These are phyloP conservation scores for Argynnis bischoffii DNA, from an alignment of 2,888 invertebrate genomes.

Conservation along the genomic window DNA sequence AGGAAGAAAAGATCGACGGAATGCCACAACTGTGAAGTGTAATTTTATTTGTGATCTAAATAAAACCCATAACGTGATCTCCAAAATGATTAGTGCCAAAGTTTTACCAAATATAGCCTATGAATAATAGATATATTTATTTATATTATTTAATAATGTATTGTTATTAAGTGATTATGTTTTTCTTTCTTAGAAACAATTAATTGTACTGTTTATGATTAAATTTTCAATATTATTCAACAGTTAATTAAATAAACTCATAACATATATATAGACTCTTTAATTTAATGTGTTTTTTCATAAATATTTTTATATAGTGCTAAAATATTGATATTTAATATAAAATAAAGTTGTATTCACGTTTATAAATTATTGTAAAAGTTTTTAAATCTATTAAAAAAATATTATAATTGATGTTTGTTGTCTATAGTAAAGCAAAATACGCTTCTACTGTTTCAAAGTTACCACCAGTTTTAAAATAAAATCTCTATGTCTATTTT, in stretches of 20 bases:
- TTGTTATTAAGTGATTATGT: not conserved
- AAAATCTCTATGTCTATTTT: conserved; percentile 3
- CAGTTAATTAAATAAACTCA: not conserved
- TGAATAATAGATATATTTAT: conserved; percentile 6
- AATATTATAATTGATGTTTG: conserved; percentile 31
- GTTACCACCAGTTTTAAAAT: not conserved
- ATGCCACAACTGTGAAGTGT: conserved; percentile 68
- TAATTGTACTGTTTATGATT: not conserved
- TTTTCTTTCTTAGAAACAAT: not conserved
- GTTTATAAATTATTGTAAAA: conserved; percentile 22
- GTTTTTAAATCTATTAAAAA: conserved; percentile 30
- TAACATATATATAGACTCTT: not conserved
- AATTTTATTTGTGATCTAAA: conserved; percentile 48
- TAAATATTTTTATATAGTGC: not conserved
- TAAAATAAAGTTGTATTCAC: conserved; percentile 24
- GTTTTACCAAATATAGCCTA: conserved; percentile 28
- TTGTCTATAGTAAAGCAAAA: conserved; percentile 34
- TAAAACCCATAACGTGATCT: conserved; percentile 25
- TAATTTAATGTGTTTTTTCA: not conserved
- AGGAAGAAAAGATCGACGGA: conserved; percentile 65
- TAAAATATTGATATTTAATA: conserved; percentile 2
- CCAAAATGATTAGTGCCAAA: conserved; percentile 43
- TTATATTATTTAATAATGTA: not conserved
- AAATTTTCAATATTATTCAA: too few relatives aligned
- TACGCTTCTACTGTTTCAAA: conserved; percentile 31